A percentile compares a stretch with the other conserved stretches of the same genome.
Conservation (phyloP, 1,140 invertebrate genomes). For the Rhynchophorus ferrugineus region DNA sequence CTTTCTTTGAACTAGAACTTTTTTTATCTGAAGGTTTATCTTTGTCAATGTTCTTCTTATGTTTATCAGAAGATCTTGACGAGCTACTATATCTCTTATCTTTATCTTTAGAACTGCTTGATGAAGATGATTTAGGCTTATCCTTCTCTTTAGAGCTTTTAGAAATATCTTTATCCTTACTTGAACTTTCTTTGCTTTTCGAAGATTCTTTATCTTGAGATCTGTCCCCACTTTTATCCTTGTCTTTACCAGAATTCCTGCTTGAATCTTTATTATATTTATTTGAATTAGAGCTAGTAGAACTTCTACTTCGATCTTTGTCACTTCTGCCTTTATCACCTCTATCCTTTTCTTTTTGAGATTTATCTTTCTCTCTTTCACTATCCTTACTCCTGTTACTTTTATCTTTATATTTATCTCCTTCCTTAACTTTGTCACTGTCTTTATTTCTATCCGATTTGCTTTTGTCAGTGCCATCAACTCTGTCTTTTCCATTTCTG, state of each 20-base stretch:
- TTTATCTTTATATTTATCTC: constrained; percentile 31
- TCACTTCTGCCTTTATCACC: constrained; percentile 27
- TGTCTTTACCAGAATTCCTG: constrained; percentile 16
- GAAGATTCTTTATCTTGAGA: constrained; percentile 9
- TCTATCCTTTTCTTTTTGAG: constrained; percentile 22
- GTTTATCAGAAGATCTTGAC: constrained; percentile 16
- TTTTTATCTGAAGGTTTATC: constrained; percentile 1
- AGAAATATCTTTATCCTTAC: constrained; percentile 15
- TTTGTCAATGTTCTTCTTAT: constrained; percentile 14
- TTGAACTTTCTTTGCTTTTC: constrained; percentile 18
- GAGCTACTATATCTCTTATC: constrained; percentile 17
- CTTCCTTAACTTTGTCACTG: constrained; percentile 33
- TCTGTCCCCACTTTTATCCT: constrained; percentile 31
- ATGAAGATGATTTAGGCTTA: constrained; percentile 22
- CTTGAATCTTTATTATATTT: constrained; percentile 20
- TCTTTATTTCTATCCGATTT: constrained; percentile 17
- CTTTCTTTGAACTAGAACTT: constrained; percentile 22
- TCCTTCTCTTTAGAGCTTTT: constrained; percentile 31
- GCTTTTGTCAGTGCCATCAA: constrained; percentile 29
- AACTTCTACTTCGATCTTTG: constrained; percentile 13
- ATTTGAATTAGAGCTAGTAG: constrained; percentile 13
- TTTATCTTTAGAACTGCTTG: constrained; percentile 23
- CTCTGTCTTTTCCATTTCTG: constrained; percentile 24
- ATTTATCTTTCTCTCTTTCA: constrained; percentile 22
- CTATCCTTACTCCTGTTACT: constrained; percentile 31